Base-by-base conservation (phyloP, 2,797 vertebrate species). In the Brachyalestes nurse region DNA sequence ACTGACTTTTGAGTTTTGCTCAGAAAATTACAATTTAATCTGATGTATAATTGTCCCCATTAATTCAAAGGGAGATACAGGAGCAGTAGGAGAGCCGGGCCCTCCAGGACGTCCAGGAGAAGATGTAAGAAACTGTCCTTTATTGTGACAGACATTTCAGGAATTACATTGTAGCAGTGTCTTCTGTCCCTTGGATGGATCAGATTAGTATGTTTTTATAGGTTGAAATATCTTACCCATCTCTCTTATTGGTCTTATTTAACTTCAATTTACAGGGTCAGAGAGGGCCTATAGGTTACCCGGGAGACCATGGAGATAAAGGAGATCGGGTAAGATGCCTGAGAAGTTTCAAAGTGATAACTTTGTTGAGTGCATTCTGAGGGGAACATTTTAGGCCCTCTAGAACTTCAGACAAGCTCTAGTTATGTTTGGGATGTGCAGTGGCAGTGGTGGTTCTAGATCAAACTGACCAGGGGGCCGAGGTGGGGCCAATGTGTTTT, bases 321-420 rank as follows among this genome's bases (percentile, higher is more conserved):
- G 95, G 94, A 86, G 94, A 94, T 86, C 88, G 74, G 87, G 95
- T 95, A 85, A 81, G 92, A 87, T n/a, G n/a, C n/a, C n/a, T n/a
- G n/a, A n/a, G n/a, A n/a, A n/a, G n/a, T n/a, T n/a, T n/a, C n/a
- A n/a, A n/a, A n/a, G n/a, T n/a, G n/a, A n/a, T n/a, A n/a, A n/a
- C n/a, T n/a, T n/a, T n/a, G n/a, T n/a, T n/a, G n/a, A n/a, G n/a
- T n/a, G n/a, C n/a, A n/a, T n/a, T n/a, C n/a, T n/a, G n/a, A n/a
- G n/a, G n/a, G n/a, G n/a, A n/a, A n/a, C n/a, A n/a, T n/a, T n/a
- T n/a, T n/a, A n/a, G n/a, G n/a, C n/a, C n/a, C n/a, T n/a, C n/a
- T n/a, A n/a, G n/a, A n/a, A n/a, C n/a, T n/a, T n/a, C n/a, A n/a
- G n/a, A n/a, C n/a, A n/a, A n/a, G n/a, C n/a, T n/a, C n/a, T n/a